Conservation (phyloP, 2,888 invertebrate species). For the Taenaris catops region DNA sequence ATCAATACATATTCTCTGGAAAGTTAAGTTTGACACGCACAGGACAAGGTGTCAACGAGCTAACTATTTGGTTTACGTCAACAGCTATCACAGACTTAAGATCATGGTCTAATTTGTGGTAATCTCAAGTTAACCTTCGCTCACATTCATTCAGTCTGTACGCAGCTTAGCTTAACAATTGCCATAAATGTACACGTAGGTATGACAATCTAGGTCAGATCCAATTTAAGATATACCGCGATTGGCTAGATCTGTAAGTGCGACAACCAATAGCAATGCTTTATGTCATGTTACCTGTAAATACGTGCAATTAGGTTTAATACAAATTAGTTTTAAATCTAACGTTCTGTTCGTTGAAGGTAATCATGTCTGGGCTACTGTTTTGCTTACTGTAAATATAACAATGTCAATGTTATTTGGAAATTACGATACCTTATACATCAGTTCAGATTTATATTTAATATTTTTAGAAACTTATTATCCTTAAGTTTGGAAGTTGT, state of each 20-base stretch:
- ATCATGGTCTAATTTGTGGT: too few species aligned
- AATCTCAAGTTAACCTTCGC: constrained; percentile 6
- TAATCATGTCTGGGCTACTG: constrained; percentile 9
- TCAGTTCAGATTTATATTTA: constrained; percentile 1
- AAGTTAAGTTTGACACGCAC: too few species aligned
- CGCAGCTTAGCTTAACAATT: constrained; percentile 7
- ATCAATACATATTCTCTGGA: too few species aligned
- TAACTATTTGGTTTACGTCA: too few species aligned
- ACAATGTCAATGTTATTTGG: constrained; percentile 6
- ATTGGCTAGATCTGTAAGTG: constrained; percentile 19
- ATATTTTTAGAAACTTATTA: too few species aligned
- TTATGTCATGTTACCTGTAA: constrained; percentile 15
- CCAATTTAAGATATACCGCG: constrained; percentile 11
- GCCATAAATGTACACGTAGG: constrained; percentile 21
- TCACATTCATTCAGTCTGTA: constrained; percentile 3
- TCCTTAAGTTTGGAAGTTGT: too few species aligned
- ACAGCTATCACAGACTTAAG: too few species aligned
- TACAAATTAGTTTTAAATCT: constrained; percentile 13
- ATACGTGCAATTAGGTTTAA: constrained; percentile 12
- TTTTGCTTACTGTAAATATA: constrained; percentile 8
- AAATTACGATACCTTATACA: background rate
- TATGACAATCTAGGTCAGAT: constrained; percentile 22
- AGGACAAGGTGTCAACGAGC: too few species aligned
- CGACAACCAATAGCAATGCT: constrained; percentile 21
- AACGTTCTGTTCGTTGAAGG: constrained; percentile 12